Evolutionary conservation across 2,888 invertebrate genomes (phyloP).

Genomic region (Dryococelus australis): DNA sequence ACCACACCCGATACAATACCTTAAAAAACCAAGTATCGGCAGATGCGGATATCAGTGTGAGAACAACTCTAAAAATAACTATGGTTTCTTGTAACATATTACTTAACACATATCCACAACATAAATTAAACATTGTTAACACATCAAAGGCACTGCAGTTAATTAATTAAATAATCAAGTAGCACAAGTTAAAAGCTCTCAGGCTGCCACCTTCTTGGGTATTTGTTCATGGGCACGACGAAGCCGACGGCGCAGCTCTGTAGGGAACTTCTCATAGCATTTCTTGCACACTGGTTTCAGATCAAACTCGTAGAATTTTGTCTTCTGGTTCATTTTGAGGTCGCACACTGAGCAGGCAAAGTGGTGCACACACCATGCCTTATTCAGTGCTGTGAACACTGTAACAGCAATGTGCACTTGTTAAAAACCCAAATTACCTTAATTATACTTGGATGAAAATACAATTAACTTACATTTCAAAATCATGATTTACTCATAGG

Average conservation of each 20-base stretch:
- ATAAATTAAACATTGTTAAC: no score
- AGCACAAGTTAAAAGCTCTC: slow-evolving; percentile 31
- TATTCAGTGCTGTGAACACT: slow-evolving; percentile 98
- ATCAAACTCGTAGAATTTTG: slow-evolving; percentile 99
- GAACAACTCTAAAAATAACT: no score
- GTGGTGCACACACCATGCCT: slow-evolving; percentile 99
- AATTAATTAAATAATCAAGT: no score
- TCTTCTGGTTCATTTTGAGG: slow-evolving; percentile 93
- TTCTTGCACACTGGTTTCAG: slow-evolving; percentile 98
- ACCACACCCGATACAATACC: no score
- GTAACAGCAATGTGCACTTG: slow-evolving; percentile 53
- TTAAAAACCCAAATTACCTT: background rate
- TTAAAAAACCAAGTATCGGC: no score
- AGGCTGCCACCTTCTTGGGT: slow-evolving; percentile 60
- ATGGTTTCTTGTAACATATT: no score
- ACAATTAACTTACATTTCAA: background rate
- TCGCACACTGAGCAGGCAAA: slow-evolving; percentile 98
- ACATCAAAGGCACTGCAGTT: no score
- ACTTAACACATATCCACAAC: no score
- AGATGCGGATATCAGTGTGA: no score
- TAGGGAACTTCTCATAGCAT: slow-evolving; percentile 96
- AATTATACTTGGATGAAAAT: background rate
- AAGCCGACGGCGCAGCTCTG: slow-evolving; percentile 90
- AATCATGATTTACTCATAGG: no score
- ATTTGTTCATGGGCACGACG: slow-evolving; percentile 86